Base-by-base conservation (phyloP, 2,113 vertebrate species). In the Boulengeromyrus knoepffleri region DNA sequence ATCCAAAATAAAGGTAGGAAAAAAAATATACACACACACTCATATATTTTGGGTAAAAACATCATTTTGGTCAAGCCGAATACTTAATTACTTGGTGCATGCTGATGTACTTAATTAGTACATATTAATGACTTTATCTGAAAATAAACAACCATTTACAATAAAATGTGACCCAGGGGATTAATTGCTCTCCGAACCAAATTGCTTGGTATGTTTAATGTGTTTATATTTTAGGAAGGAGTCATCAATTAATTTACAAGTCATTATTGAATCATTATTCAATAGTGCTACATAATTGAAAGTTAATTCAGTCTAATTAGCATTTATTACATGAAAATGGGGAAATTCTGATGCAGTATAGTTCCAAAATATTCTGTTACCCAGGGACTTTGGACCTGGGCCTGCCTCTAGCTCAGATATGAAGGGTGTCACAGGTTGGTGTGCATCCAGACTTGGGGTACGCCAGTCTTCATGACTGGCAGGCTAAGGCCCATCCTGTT, bases 221-320 rank as follows among this genome's bases (percentile, higher is more conserved):
- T 62, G 56, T 58, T 89, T 89, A 56, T 56, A 52, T 83, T 80
- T 52, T 53, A 53, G 70, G 45, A 77, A n/a, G 70, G 66, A 27
- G 31, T 89, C 70, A 83, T 84, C 74, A 83, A 56, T 83, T 89
- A 89, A 89, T 83, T 39, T 89, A 49, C 46, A 62, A 74, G 45
- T 49, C 58, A 88, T 88, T 88, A 74, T 12, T 89, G 66, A 77
- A 46, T 89, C 66, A 89, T 89, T 89, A 80, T 74, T 45, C 88
- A 49, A 77, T 77, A 52, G n/a, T 80, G 46, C 24, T 21, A 21
- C 66, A 27, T 89, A 89, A 89, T 89, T 89, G 62, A 66, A 77
- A 88, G 42, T 74, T 88, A 93, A 90, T 92, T 85, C n/a, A 77
- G 45, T 80, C 45, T 50, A 80, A 89, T 89, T 77, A 89, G 47